phyloP scores from a whole-genome alignment of 2,113 vertebrate species.

The Anser cygnoides region DNA sequence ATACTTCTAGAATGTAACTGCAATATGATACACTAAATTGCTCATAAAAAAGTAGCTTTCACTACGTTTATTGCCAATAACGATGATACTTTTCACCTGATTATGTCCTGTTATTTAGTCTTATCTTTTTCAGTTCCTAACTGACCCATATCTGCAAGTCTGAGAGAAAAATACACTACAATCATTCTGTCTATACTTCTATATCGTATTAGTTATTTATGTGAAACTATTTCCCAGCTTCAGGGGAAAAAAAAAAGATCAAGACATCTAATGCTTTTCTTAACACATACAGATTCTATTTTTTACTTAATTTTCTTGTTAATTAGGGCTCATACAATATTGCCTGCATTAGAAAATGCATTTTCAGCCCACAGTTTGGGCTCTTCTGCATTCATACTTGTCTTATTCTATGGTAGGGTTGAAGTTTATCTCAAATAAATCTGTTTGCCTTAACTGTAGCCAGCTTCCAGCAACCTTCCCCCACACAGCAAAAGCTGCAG shows the following conservation, averaged over 20 bases:
- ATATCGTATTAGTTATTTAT: background rate
- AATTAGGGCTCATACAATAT: background rate
- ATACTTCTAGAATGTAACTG: background rate
- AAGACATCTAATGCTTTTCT: background rate
- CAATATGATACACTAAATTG: background rate
- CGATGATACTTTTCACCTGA: background rate
- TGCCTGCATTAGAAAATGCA: background rate
- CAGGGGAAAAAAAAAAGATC: no score
- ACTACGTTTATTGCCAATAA: background rate
- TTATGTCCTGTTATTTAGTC: background rate
- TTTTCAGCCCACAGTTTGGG: conserved; percentile 3
- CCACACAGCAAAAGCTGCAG: background rate
- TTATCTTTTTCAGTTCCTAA: background rate
- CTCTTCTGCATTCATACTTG: background rate
- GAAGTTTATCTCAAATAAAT: conserved; percentile 49
- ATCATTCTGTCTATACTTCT: background rate
- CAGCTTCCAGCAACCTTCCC: background rate
- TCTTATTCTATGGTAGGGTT: background rate
- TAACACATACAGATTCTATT: background rate
- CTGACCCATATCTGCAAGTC: background rate
- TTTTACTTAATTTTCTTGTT: background rate
- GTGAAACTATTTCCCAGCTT: background rate
- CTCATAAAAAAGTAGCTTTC: conserved; percentile 1
- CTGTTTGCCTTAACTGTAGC: background rate
- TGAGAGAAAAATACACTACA: background rate